Evolutionary conservation across 2,797 vertebrate genomes (phyloP), one percentile per base, ranked within the genome.

Genomic region (Melanotaenia boesemani): DNA sequence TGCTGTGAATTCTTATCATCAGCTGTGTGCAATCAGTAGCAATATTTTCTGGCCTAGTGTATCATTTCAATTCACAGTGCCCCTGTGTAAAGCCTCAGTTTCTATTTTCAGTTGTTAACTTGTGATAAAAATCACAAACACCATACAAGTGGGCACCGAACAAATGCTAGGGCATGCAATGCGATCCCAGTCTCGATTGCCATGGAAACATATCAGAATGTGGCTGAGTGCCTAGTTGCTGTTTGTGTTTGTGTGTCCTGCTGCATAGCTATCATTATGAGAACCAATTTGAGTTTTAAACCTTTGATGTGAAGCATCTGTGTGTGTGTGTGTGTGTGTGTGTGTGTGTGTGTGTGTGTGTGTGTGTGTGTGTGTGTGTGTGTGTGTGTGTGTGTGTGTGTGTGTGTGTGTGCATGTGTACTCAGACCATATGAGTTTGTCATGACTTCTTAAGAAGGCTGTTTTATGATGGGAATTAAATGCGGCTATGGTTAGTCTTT

Each of bases 71-170:
- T 70, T 82, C 80, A 10, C 85, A 65, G 55, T 77, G 57, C 85
- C 79, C 82, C 68, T 22, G 74, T 80, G 86, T 70, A 78, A 86
- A 90, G 83, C 67, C 87, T 84, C 75, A 68, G 68, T 76, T 90
- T 90, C 91, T 94, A 93, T 94, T 94, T 93, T 93, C 88, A 92
- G 88, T 90, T 77, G 84, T 83, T 89, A 90, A 90, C 91, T 84
- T 86, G 85, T 63, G 81, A 88, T 89, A 84, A 81, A 91, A 88
- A 83, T 90, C 85, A 91, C 89, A 87, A 86, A 93, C 88, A 88
- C 72, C 84, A 85, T 89, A 89, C 85, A 90, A 91, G 88, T 88
- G 88, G 90, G 87, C 88, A 83, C 85, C 68, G 62, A 93, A 91
- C 90, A 92, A 93, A 93, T 86, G 88, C 88, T 86, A 60, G 86